Conservation (phyloP, 2,888 invertebrate species). For the Xestoiulus laeticollis region DNA sequence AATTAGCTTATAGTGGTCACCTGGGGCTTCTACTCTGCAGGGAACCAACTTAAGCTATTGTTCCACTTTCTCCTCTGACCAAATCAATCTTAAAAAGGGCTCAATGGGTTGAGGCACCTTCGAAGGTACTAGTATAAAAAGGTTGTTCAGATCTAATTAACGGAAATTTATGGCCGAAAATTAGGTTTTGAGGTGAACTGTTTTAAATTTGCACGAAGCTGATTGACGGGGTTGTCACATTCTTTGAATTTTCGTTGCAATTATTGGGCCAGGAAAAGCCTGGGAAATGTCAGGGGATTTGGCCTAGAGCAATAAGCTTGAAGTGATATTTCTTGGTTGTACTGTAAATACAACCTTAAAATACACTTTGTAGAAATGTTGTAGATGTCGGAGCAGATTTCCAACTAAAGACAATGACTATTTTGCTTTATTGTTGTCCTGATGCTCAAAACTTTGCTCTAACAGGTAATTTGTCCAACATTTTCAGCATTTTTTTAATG, state of each 20-base stretch:
- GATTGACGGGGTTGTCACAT: conserved; percentile 16
- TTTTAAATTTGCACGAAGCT: not conserved
- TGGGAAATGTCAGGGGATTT: not conserved
- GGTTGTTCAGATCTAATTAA: not conserved
- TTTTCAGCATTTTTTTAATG: no score
- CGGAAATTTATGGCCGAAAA: not conserved
- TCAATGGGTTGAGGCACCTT: not conserved
- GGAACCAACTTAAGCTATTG: not conserved
- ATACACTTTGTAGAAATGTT: no score
- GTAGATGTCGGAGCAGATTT: no score
- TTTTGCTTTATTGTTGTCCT: no score
- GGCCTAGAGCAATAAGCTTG: not conserved
- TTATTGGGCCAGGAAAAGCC: not conserved
- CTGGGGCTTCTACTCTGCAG: not conserved
- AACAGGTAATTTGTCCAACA: no score
- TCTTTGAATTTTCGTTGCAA: not conserved
- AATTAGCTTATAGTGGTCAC: not conserved
- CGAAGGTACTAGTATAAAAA: not conserved
- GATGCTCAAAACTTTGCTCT: no score
- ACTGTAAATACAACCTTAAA: no score
- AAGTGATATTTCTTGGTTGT: no score
- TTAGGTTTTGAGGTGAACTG: conserved; percentile 3
- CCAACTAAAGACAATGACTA: no score
- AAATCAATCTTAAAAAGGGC: not conserved
- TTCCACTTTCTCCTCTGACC: not conserved